phyloP scores from a whole-genome alignment of 2,888 invertebrate genomes.

The Argyresthia goedartella region DNA sequence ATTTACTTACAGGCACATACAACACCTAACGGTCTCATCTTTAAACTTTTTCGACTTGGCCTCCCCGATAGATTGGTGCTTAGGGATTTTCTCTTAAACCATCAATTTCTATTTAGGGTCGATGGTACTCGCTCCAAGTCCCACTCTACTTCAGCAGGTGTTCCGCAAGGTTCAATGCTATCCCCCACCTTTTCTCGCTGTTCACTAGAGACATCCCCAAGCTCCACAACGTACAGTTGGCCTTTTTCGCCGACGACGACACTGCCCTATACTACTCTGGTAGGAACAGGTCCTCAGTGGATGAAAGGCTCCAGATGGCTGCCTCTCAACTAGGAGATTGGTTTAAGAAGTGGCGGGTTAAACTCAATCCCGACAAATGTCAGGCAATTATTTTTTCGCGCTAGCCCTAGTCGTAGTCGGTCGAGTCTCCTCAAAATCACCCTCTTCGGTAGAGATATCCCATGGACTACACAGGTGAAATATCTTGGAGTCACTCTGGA shows the following conservation, averaged over 20 bases:
- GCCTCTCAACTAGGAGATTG: background rate
- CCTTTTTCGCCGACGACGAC: background rate
- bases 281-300: background rate
- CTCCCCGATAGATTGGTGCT: conserved; percentile 5
- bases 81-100: background rate
- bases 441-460: background rate
- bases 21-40: conserved; percentile 7
- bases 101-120: background rate
- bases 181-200: background rate
- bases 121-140: background rate
- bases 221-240: background rate
- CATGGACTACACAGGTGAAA: too few species aligned
- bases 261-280: too few species aligned
- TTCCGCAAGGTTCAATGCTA: background rate
- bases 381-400: background rate
- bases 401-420: background rate
- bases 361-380: background rate
- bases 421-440: background rate
- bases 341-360: background rate
- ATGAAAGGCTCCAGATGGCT: background rate
- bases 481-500: too few species aligned
- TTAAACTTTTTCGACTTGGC: conserved; percentile 5
- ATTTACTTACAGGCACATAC: too few species aligned
- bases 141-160: background rate
- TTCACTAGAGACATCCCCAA: background rate